phyloP scores from a whole-genome alignment of 2,113 vertebrate species.

The Tragelaphus buxtoni region DNA sequence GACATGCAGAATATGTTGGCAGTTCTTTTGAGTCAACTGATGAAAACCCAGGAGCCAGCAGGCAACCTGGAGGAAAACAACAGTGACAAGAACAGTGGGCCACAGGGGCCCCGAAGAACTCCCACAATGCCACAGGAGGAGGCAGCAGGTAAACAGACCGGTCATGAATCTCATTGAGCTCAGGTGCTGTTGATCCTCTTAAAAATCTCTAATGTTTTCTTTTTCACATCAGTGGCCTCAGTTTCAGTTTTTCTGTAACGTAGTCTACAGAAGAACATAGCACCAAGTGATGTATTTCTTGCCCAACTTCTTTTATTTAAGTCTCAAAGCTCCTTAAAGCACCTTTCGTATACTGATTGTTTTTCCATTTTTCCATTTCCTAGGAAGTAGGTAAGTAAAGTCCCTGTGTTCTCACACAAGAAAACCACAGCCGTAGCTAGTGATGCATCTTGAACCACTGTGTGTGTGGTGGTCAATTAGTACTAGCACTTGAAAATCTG shows the following conservation, averaged over 20 bases:
- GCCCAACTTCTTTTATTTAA: conserved; percentile 43
- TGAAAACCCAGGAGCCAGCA: conserved; percentile 92
- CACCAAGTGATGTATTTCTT: conserved; percentile 65
- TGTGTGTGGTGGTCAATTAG: conserved; percentile 11
- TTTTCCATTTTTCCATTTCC: conserved; percentile 61
- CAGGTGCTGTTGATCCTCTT: conserved; percentile 55
- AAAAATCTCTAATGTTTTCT: conserved; percentile 65
- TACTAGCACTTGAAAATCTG: conserved; percentile 42
- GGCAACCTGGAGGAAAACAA: conserved; percentile 91
- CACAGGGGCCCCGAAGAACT: conserved; percentile 81
- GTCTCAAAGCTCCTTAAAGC: conserved; percentile 57
- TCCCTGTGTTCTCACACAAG: conserved; percentile 29
- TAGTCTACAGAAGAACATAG: conserved; percentile 64
- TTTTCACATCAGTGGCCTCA: conserved; percentile 66
- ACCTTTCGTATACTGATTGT: conserved; percentile 51
- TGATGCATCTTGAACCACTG: conserved; percentile 40
- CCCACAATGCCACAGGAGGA: conserved; percentile 81
- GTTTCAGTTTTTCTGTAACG: conserved; percentile 71
- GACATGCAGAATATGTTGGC: conserved; percentile 94
- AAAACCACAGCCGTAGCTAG: conserved; percentile 42
- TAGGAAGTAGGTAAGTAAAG: conserved; percentile 71
- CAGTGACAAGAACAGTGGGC: conserved; percentile 89
- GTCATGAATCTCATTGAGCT: conserved; percentile 72
- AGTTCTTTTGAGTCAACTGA: conserved; percentile 93
- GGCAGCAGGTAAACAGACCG: conserved; percentile 82